These are phyloP conservation scores for Clamator glandarius DNA, from an alignment of 2,797 vertebrate species.

Conservation along the genomic window DNA sequence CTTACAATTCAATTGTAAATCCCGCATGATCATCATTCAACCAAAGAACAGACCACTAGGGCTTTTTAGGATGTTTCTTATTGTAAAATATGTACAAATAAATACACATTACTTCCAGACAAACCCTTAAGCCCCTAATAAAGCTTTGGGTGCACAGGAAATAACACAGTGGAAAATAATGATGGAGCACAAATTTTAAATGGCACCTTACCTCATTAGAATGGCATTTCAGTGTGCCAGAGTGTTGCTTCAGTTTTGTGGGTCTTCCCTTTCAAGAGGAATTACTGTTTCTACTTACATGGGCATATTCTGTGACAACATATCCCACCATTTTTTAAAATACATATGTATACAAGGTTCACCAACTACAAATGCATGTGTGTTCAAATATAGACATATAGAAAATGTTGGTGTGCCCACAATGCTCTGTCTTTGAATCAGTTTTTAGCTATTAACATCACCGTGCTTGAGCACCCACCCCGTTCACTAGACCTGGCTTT, in stretches of 20 bases:
- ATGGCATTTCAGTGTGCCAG: not conserved
- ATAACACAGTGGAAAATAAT: not conserved
- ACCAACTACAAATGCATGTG: too few relatives aligned
- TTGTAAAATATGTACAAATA: slow-evolving; percentile 35
- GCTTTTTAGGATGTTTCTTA: slow-evolving; percentile 25
- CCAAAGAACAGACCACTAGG: not conserved
- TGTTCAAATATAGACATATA: too few relatives aligned
- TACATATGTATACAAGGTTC: slow-evolving; percentile 16
- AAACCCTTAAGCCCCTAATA: not conserved
- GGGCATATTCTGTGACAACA: not conserved
- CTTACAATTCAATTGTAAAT: slow-evolving; percentile 69
- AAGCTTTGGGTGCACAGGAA: slow-evolving; percentile 23
- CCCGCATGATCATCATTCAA: slow-evolving; percentile 37
- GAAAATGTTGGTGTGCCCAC: too few relatives aligned
- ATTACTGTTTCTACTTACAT: not conserved
- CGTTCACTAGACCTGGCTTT: too few relatives aligned
- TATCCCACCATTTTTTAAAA: slow-evolving; percentile 25
- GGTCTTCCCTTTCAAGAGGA: slow-evolving; percentile 3
- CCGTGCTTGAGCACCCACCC: too few relatives aligned
- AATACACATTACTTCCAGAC: slow-evolving; percentile 7
- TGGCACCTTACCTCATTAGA: slow-evolving; percentile 18
- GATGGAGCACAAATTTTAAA: not conserved
- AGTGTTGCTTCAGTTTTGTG: not conserved
- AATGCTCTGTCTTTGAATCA: too few relatives aligned
- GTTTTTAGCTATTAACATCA: too few relatives aligned